Evolutionary conservation across 1,140 invertebrate species (phyloP).

Genomic region (Globodera ellingtonae): DNA sequence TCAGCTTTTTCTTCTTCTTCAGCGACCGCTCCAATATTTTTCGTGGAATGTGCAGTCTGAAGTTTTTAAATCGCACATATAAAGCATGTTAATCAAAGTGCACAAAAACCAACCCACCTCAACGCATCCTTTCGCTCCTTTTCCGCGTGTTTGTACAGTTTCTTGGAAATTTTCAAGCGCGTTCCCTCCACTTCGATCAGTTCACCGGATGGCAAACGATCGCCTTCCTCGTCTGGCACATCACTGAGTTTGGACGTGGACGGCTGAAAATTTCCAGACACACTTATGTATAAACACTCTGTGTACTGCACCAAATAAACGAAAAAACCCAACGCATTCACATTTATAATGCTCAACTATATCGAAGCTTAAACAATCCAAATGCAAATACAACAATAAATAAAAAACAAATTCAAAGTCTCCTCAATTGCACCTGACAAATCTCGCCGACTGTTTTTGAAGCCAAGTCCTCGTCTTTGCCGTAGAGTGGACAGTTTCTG

Average conservation of each 20-base stretch:
- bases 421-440: slow-evolving; percentile 25
- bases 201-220: slow-evolving; percentile 33
- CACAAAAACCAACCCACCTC: slow-evolving; percentile 25
- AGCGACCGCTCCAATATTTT: slow-evolving; percentile 36
- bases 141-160: slow-evolving; percentile 52
- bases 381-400: too few relatives aligned
- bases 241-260: slow-evolving; percentile 14
- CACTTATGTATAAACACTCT: not conserved
- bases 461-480: slow-evolving; percentile 73
- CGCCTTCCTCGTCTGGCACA: slow-evolving; percentile 17
- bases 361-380: too few relatives aligned
- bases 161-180: slow-evolving; percentile 50
- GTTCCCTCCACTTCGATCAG: slow-evolving; percentile 53
- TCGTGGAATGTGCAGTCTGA: slow-evolving; percentile 47
- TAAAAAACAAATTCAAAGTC: not conserved
- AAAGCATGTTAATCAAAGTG: not conserved
- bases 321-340: too few relatives aligned
- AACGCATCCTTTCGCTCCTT: slow-evolving; percentile 47
- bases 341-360: too few relatives aligned
- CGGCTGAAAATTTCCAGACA: slow-evolving; percentile 13
- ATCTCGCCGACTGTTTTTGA: slow-evolving; percentile 54
- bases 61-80: not conserved
- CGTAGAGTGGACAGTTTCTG: slow-evolving; percentile 90
- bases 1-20: slow-evolving; percentile 12
- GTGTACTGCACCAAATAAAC: too few relatives aligned